Conservation (phyloP, 2,888 invertebrate species). For the Diploptera punctata region DNA sequence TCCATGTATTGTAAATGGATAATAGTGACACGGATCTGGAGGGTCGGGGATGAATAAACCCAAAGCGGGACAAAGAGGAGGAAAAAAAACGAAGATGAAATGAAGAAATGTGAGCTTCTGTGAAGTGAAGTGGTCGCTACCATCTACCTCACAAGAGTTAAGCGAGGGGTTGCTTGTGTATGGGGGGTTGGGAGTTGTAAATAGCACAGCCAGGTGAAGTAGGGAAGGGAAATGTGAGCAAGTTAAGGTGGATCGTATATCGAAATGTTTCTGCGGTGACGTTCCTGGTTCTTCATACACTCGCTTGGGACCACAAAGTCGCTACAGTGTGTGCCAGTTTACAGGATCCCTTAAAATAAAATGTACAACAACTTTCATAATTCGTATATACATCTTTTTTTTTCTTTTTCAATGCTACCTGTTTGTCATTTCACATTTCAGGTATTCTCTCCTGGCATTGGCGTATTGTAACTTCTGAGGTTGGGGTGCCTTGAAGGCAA, state of each 20-base stretch:
- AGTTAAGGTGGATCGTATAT: conserved; percentile 18
- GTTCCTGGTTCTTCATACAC: conserved; percentile 2
- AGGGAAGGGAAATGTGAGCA: not conserved
- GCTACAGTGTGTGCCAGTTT: not conserved
- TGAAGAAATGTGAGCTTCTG: conserved; percentile 11
- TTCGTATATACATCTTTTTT: too few species aligned
- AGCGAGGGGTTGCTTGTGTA: conserved; percentile 8
- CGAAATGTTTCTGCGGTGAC: conserved; percentile 16
- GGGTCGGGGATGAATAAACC: not conserved
- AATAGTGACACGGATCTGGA: not conserved
- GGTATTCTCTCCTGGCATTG: too few species aligned
- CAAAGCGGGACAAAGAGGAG: not conserved
- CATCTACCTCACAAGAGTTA: not conserved
- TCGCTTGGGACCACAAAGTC: not conserved
- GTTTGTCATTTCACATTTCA: too few species aligned
- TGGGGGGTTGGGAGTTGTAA: not conserved
- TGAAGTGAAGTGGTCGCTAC: not conserved
- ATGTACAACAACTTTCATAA: too few species aligned
- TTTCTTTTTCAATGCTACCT: too few species aligned
- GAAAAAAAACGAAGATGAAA: not conserved
- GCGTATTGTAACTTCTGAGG: too few species aligned
- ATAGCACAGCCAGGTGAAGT: not conserved
- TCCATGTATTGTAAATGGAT: not conserved
- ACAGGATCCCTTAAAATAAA: not conserved
- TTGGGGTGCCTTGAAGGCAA: too few species aligned